Evolutionary conservation across 2,113 vertebrate genomes (phyloP).

Genomic region (Oxyruncus cristatus): DNA sequence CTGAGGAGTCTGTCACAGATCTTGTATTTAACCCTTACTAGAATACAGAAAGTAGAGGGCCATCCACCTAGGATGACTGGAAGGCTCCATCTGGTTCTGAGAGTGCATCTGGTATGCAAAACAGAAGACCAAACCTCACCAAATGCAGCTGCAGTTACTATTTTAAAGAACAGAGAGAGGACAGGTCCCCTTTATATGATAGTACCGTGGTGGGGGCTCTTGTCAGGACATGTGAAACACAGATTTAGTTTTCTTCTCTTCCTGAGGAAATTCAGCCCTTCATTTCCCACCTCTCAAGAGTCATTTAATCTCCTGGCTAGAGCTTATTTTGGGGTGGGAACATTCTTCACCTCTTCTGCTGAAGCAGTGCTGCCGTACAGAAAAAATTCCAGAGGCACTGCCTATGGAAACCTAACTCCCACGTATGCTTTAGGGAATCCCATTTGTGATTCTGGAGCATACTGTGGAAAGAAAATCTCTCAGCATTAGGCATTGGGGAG

Average conservation of each 20-base stretch:
- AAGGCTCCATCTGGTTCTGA: neutral
- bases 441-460: neutral
- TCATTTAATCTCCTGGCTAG: conserved; percentile 6
- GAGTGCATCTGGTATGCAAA: neutral
- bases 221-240: neutral
- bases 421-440: conserved; percentile 33
- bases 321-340: conserved; percentile 46
- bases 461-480: conserved; percentile 13
- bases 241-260: conserved; percentile 4
- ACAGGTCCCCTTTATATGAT: neutral
- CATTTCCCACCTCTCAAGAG: conserved; percentile 29
- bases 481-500: neutral
- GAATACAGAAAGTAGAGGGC: neutral
- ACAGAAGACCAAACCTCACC: neutral
- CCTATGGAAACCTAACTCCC: conserved; percentile 16
- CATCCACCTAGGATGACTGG: neutral
- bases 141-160: conserved; percentile 18
- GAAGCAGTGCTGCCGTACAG: neutral
- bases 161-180: neutral
- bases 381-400: neutral
- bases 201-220: neutral
- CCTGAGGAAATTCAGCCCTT: conserved; percentile 11
- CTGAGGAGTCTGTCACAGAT: neutral
- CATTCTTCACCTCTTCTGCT: conserved; percentile 42
- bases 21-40: neutral